Percentiles rank a stretch among this genome's conserved stretches.
phyloP scores from a whole-genome alignment of 2,888 invertebrate genomes.

The Perithous albicinctus region DNA sequence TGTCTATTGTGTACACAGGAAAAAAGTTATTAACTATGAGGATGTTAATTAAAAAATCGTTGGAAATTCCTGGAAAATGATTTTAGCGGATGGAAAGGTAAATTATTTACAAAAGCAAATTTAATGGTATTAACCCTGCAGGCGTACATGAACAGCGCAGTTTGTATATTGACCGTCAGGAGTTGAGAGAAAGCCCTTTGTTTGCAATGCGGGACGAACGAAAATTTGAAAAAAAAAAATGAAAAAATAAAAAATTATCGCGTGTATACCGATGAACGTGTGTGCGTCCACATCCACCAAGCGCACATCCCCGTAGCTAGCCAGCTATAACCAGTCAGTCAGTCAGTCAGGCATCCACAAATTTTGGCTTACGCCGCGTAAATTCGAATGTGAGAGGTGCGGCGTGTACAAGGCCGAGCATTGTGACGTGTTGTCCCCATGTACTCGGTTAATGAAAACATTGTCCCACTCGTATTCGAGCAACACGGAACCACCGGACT shows the following conservation, averaged over 20 bases:
- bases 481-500: conserved; percentile 48
- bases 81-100: neutral
- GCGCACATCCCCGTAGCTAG: neutral
- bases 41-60: too few species aligned
- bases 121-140: neutral
- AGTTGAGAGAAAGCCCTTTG: neutral
- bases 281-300: neutral
- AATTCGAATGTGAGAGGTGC: conserved; percentile 44
- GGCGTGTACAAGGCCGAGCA: conserved; percentile 49
- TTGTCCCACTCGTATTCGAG: conserved; percentile 73
- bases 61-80: too few species aligned
- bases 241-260: too few species aligned
- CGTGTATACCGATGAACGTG: neutral
- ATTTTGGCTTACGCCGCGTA: conserved; percentile 54
- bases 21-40: too few species aligned
- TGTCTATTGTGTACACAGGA: too few species aligned
- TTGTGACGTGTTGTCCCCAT: conserved; percentile 68
- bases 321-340: conserved; percentile 19
- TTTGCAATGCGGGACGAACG: conserved; percentile 1
- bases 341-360: conserved; percentile 21
- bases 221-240: neutral
- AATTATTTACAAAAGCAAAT: conserved; percentile 9
- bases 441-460: conserved; percentile 83
- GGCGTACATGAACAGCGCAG: neutral
- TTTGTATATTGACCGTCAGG: neutral